Evolutionary conservation across 2,888 invertebrate species (phyloP), one percentile per base, ranked within the genome.

Genomic region (Malachius bipustulatus): DNA sequence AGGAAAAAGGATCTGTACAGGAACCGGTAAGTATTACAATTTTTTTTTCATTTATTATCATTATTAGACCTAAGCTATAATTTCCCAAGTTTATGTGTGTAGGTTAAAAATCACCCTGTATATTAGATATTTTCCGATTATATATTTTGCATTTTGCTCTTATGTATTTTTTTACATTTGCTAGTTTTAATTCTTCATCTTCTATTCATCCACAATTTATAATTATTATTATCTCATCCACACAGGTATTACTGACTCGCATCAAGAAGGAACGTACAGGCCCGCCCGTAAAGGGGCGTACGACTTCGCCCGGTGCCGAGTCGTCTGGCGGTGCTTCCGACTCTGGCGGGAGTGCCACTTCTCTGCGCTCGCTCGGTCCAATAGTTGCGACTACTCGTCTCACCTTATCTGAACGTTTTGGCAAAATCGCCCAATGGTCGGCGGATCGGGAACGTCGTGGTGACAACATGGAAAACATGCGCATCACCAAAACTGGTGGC

Each of bases 391-490:
- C 71, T 2, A 71, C 71, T 24, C 61, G 60, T 4, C 63, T 89
- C 53, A 87, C 87, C 1, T 66, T 89, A 9, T 88, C 87, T 0
- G 88, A 89, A 62, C 71, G 83, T 13, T 89, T 89, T 63, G 88
- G 88, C 43, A 88, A 88, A 68, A 85, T 89, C 77, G 88, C 88
- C 13, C 88, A 88, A 55, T 87, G 87, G 84, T 83, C 83, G 41
- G 80, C 82, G 2, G 87, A 87, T 60, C 48, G 63, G 16, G 62
- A 63, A 46, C 70, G 88, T 8, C 73, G 80, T n/a, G n/a, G n/a
- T n/a, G n/a, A n/a, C n/a, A 81, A 85, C 34, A 78, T 87, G 56
- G 84, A 84, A 61, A 84, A 85, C 55, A 85, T 85, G 81, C 70
- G 82, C 37, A 87, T 85, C 46, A 84, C 88, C 38, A 78, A 85